Conservation (phyloP, 2,113 vertebrate species). For the human region DNA sequence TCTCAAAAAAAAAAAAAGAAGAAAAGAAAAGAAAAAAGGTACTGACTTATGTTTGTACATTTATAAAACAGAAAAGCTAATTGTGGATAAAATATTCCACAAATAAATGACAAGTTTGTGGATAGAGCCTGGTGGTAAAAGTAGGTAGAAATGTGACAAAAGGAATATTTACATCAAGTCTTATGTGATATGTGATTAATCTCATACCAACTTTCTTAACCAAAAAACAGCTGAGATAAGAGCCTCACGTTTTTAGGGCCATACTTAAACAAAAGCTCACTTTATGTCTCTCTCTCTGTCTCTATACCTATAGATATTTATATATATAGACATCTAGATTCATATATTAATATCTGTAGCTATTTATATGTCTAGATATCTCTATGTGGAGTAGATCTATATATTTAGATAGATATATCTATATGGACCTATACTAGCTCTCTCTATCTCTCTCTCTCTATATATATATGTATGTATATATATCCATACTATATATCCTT, state of each 20-base stretch:
- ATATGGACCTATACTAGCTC: neutral
- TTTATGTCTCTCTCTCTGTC: neutral
- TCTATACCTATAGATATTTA: no score
- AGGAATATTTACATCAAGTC: neutral
- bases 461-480: neutral
- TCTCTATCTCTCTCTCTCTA: neutral
- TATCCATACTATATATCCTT: neutral
- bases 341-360: neutral
- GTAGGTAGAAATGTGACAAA: neutral
- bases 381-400: neutral
- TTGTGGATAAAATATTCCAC: neutral
- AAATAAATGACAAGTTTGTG: neutral
- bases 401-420: neutral
- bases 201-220: neutral
- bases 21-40: no score
- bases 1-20: no score
- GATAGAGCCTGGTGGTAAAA: neutral
- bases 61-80: constrained; percentile 14
- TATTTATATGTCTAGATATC: neutral
- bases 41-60: neutral
- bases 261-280: neutral
- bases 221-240: neutral
- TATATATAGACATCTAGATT: neutral
- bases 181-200: neutral
- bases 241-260: neutral